phyloP scores from a whole-genome alignment of 2,113 vertebrate genomes.

The Psilopogon haemacephalus region DNA sequence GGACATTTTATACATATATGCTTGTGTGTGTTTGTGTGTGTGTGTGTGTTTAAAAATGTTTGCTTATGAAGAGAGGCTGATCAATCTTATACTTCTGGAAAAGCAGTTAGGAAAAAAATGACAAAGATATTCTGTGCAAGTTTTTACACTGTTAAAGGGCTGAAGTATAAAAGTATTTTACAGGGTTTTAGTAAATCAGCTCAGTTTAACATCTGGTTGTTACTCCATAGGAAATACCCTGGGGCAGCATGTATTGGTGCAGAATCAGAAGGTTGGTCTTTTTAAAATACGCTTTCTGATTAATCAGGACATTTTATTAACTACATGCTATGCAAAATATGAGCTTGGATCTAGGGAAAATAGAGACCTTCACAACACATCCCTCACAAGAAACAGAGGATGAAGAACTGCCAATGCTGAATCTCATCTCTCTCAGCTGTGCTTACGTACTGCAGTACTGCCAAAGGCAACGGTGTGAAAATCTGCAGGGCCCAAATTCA shows the following conservation, averaged over 20 bases:
- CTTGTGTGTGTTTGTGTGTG: too few relatives aligned
- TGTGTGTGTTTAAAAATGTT: background rate
- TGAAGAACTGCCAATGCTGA: background rate
- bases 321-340: background rate
- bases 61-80: background rate
- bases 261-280: background rate
- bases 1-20: background rate
- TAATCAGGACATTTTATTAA: constrained; percentile 2
- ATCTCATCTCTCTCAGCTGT: background rate
- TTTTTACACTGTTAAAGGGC: background rate
- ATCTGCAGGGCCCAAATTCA: background rate
- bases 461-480: constrained; percentile 22
- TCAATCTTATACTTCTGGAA: background rate
- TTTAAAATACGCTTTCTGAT: background rate
- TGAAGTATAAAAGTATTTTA: background rate
- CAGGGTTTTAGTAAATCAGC: background rate
- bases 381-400: background rate
- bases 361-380: background rate
- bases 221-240: background rate
- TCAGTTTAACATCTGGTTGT: background rate
- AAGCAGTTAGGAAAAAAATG: background rate
- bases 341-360: background rate
- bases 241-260: background rate
- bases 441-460: background rate
- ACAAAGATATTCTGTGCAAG: background rate